Percentiles rank a stretch among this genome's conserved stretches.
These are phyloP conservation scores for Calephelis virginiensis DNA, from an alignment of 1,140 invertebrate species.

Conservation along the genomic window DNA sequence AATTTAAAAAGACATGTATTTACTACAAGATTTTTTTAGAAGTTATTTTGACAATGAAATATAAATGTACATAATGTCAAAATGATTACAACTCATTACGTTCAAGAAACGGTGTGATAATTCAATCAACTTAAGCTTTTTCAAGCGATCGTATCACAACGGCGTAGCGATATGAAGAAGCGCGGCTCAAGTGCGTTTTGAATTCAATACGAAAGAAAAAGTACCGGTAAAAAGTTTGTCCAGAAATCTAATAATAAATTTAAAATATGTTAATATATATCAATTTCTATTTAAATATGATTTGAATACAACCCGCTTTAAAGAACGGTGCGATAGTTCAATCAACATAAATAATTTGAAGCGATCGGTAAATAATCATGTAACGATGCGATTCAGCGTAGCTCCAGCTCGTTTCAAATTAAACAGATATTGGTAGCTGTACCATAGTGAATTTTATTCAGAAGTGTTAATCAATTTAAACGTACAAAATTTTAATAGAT, in stretches of 20 bases:
- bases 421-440: too few species aligned
- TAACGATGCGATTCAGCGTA: neutral
- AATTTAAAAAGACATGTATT: slow-evolving; percentile 3
- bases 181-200: neutral
- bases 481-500: neutral
- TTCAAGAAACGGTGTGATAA: neutral
- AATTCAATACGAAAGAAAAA: neutral
- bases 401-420: too few species aligned
- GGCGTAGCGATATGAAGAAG: neutral
- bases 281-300: neutral
- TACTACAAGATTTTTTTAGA: neutral
- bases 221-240: neutral
- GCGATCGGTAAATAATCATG: slow-evolving; percentile 3
- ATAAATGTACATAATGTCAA: neutral
- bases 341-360: slow-evolving; percentile 2
- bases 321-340: neutral
- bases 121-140: slow-evolving; percentile 6
- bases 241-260: too few species aligned
- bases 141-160: neutral
- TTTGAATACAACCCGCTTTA: neutral
- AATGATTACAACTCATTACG: neutral
- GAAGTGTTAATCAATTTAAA: too few species aligned
- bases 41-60: neutral
- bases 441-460: too few species aligned
- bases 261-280: neutral